Evolutionary conservation across 2,888 invertebrate species (phyloP).

Genomic region (Deilephila porcellus): DNA sequence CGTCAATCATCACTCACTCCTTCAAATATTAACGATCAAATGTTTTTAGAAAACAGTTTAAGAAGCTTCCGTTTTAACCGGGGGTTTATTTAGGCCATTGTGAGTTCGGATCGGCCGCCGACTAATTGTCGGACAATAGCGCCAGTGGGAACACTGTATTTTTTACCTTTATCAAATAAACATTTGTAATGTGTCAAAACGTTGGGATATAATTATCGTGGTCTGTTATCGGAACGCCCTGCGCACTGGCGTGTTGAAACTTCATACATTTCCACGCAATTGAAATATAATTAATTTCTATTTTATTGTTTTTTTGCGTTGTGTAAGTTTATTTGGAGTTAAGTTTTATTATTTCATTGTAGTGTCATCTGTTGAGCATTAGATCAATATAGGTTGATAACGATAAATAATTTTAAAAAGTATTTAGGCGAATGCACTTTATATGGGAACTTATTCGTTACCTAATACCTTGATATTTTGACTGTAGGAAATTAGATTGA

Average conservation of each 20-base stretch:
- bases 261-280: constrained; percentile 25
- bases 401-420: too few species aligned
- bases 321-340: neutral
- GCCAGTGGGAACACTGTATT: constrained; percentile 37
- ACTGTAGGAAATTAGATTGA: too few species aligned
- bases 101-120: constrained; percentile 70
- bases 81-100: constrained; percentile 76
- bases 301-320: constrained; percentile 3
- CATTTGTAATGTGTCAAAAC: constrained; percentile 63
- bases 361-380: too few species aligned
- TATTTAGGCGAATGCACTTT: too few species aligned
- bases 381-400: too few species aligned
- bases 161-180: constrained; percentile 71
- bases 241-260: constrained; percentile 53
- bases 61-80: constrained; percentile 78
- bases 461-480: too few species aligned
- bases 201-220: constrained; percentile 58
- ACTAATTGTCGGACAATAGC: constrained; percentile 66
- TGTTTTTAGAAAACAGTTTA: constrained; percentile 82
- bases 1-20: constrained; percentile 57
- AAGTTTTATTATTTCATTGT: too few species aligned
- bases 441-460: too few species aligned
- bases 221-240: constrained; percentile 54
- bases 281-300: constrained; percentile 12
- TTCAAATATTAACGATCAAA: constrained; percentile 68